Evolutionary conservation across 2,113 vertebrate genomes (phyloP).

Genomic region (Oncorhynchus clarkii): DNA sequence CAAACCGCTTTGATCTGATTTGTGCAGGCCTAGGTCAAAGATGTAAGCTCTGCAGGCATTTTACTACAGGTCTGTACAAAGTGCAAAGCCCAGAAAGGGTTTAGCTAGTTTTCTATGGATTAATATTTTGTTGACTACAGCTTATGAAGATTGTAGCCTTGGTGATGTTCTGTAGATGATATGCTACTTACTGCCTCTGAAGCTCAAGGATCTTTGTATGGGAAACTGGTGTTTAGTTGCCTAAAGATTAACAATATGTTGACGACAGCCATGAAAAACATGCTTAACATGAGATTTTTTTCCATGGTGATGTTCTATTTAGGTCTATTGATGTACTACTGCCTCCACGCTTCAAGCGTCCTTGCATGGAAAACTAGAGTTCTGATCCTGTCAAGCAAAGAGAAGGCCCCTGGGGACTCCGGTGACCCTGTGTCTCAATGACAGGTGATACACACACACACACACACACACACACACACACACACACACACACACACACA

Average conservation of each 20-base stretch:
- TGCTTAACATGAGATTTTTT: no score
- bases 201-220: neutral
- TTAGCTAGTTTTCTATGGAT: neutral
- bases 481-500: no score
- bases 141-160: neutral
- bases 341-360: neutral
- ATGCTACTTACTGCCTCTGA: neutral
- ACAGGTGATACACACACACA: neutral
- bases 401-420: conserved; percentile 3
- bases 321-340: no score
- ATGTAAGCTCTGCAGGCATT: neutral
- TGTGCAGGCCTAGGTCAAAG: neutral
- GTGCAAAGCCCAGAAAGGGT: neutral
- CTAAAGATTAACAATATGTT: no score
- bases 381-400: neutral
- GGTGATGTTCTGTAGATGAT: neutral
- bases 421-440: conserved; percentile 1
- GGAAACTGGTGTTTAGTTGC: neutral
- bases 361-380: conserved; percentile 6
- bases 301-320: no score
- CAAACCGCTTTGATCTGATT: conserved; percentile 5
- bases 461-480: neutral
- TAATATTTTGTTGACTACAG: neutral
- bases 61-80: conserved; percentile 33
- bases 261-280: no score